Percentiles rank a stretch among this genome's conserved stretches.
Evolutionary conservation across 2,888 invertebrate genomes (phyloP).

Genomic region (Alloscopus bannaensis): DNA sequence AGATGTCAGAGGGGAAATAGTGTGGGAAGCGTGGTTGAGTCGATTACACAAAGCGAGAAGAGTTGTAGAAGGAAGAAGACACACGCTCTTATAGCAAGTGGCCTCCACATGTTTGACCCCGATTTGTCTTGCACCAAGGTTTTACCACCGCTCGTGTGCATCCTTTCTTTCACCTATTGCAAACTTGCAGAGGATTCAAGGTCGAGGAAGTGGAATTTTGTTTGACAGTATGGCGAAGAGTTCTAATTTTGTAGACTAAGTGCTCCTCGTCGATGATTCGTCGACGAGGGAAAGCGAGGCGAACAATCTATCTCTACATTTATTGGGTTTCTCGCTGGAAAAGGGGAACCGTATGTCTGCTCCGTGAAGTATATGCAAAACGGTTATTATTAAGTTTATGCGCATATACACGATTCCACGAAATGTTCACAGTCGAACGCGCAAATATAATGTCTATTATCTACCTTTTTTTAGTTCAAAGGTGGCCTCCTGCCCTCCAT

Average conservation of each 20-base stretch:
- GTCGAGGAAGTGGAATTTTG: constrained; percentile 8
- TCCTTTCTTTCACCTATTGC: constrained; percentile 49
- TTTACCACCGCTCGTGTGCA: constrained; percentile 54
- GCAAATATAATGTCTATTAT: background rate
- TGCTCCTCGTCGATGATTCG: too few relatives aligned
- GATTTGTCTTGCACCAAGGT: constrained; percentile 51
- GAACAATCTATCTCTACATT: too few relatives aligned
- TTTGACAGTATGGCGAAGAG: background rate
- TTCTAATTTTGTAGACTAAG: background rate
- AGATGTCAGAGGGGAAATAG: background rate
- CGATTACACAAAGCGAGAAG: background rate
- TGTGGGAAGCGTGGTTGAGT: background rate
- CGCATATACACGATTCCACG: too few relatives aligned
- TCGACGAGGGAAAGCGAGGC: too few relatives aligned
- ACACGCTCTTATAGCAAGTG: too few relatives aligned
- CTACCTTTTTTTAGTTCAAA: background rate
- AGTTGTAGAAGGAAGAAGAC: background rate
- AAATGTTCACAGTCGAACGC: background rate
- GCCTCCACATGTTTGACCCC: constrained; percentile 58
- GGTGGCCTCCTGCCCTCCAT: constrained; percentile 12
- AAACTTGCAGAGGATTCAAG: constrained; percentile 3
- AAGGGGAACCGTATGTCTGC: too few relatives aligned
- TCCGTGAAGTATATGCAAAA: too few relatives aligned
- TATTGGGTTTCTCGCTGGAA: constrained; percentile 33
- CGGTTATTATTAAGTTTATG: too few relatives aligned